Percentiles rank a stretch among this genome's conserved stretches.
phyloP scores from a whole-genome alignment of 2,888 invertebrate species.

The Xanthia togata region DNA sequence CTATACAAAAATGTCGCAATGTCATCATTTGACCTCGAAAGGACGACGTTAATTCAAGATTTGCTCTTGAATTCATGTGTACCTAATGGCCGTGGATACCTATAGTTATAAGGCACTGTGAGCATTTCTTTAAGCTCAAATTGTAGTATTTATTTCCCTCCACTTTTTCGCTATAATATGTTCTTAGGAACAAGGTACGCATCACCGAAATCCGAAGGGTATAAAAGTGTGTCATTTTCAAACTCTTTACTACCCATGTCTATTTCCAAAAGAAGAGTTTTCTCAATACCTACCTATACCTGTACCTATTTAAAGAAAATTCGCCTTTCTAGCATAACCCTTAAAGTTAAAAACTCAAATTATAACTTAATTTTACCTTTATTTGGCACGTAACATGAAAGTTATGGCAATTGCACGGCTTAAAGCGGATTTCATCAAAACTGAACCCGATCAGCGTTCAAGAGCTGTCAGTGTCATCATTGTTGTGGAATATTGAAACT shows the following conservation, averaged over 20 bases:
- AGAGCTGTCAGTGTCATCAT: too few species aligned
- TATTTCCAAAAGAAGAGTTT: not conserved
- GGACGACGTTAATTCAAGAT: not conserved
- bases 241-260: not conserved
- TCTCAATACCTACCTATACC: too few species aligned
- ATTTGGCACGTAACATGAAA: too few species aligned
- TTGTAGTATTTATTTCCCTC: not conserved
- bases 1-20: constrained; percentile 17
- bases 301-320: not conserved
- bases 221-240: not conserved
- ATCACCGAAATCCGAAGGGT: too few species aligned
- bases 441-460: too few species aligned
- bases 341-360: too few species aligned
- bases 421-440: too few species aligned
- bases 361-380: too few species aligned
- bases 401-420: too few species aligned
- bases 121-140: not conserved
- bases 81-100: not conserved
- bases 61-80: not conserved
- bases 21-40: constrained; percentile 30
- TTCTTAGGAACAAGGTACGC: not conserved
- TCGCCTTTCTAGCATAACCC: not conserved
- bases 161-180: not conserved
- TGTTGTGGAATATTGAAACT: too few species aligned
- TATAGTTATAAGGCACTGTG: not conserved